Percentiles rank a stretch among this genome's conserved stretches.
Conservation (phyloP, 1,140 invertebrate species). For the Drosophila orena region DNA sequence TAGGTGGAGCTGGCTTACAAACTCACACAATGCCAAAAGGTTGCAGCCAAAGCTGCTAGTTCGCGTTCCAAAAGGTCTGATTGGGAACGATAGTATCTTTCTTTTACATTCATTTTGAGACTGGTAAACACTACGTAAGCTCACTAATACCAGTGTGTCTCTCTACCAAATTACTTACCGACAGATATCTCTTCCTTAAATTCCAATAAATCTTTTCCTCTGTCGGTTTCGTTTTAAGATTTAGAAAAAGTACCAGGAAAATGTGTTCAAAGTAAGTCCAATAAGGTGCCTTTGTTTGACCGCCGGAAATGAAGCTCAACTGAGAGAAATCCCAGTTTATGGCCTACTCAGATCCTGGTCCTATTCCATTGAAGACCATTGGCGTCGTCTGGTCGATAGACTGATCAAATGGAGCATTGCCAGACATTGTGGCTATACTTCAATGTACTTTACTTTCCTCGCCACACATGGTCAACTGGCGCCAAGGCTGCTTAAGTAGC, state of each 20-base stretch:
- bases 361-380: constrained; percentile 12
- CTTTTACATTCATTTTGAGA: no score
- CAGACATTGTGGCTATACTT: constrained; percentile 69
- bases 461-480: constrained; percentile 49
- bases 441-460: not conserved
- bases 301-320: not conserved
- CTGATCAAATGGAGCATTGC: constrained; percentile 70
- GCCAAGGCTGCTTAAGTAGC: constrained; percentile 69
- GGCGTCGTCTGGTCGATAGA: constrained; percentile 55
- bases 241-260: not conserved
- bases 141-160: no score
- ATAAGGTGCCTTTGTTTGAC: not conserved
- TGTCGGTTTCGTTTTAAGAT: not conserved
- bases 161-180: not conserved
- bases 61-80: not conserved
- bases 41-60: not conserved
- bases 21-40: constrained; percentile 5
- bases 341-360: constrained; percentile 1
- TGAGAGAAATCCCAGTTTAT: not conserved
- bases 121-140: not conserved
- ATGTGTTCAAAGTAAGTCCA: not conserved
- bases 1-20: constrained; percentile 63
- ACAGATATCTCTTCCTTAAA: not conserved
- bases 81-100: not conserved
- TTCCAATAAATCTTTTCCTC: no score